These are phyloP conservation scores for Scaptomyza tumidula DNA, from an alignment of 2,888 invertebrate genomes.

Conservation along the genomic window DNA sequence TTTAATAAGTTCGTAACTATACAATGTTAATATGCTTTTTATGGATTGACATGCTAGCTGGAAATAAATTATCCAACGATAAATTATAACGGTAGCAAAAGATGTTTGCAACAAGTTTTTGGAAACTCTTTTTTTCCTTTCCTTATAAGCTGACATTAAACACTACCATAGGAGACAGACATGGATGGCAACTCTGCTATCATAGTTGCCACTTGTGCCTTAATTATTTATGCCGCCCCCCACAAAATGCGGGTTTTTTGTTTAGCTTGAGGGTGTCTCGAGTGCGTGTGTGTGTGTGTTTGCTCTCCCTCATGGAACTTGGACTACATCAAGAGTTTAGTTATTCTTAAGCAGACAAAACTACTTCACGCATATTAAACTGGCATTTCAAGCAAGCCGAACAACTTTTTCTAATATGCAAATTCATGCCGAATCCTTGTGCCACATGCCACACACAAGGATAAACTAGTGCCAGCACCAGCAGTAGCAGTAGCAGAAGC, in stretches of 20 bases:
- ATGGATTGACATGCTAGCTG: not conserved
- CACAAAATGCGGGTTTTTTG: slow-evolving; percentile 5
- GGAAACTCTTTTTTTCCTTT: not conserved
- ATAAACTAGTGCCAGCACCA: slow-evolving; percentile 50
- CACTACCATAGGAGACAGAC: slow-evolving; percentile 1
- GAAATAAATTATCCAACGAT: not conserved
- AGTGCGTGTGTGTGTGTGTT: not conserved
- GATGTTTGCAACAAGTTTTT: slow-evolving; percentile 2
- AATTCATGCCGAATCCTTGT: slow-evolving; percentile 69
- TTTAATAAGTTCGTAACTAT: not conserved
- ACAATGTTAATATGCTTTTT: not conserved
- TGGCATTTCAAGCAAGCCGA: slow-evolving; percentile 74
- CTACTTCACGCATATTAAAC: slow-evolving; percentile 81
- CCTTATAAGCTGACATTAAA: slow-evolving; percentile 4
- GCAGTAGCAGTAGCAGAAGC: slow-evolving; percentile 35
- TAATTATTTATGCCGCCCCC: slow-evolving; percentile 76
- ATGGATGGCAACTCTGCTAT: slow-evolving; percentile 3
- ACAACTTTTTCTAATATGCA: slow-evolving; percentile 79
- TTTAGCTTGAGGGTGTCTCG: slow-evolving; percentile 5
- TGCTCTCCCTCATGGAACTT: slow-evolving; percentile 42
- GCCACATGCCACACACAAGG: slow-evolving; percentile 29
- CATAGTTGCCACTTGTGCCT: slow-evolving; percentile 31
- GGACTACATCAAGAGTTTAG: slow-evolving; percentile 64
- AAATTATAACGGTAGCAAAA: not conserved
- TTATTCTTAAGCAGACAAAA: slow-evolving; percentile 70